These are phyloP conservation scores for Limnephilus lunatus DNA, from an alignment of 2,888 invertebrate species.

Conservation along the genomic window DNA sequence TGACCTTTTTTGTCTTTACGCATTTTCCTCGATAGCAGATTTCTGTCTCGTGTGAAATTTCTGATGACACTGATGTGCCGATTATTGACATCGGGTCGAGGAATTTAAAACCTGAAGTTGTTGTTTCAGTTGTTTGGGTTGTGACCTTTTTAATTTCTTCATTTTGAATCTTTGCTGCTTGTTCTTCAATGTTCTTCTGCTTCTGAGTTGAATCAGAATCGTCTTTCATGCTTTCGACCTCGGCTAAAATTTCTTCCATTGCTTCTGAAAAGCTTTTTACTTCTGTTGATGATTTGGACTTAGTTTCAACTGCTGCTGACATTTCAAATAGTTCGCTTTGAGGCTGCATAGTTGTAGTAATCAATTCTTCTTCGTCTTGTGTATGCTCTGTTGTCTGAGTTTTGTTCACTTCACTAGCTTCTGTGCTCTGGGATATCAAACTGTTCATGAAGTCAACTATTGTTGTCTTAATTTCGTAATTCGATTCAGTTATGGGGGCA, in stretches of 20 bases:
- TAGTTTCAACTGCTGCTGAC: conserved; percentile 56
- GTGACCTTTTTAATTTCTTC: conserved; percentile 59
- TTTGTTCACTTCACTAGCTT: conserved; percentile 44
- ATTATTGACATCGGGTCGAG: conserved; percentile 78
- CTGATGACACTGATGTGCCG: conserved; percentile 88
- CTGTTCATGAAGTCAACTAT: conserved; percentile 26
- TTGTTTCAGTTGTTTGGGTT: conserved; percentile 72
- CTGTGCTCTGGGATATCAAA: conserved; percentile 12
- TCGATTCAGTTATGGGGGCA: conserved; percentile 62
- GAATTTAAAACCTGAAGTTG: conserved; percentile 73
- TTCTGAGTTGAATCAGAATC: conserved; percentile 65
- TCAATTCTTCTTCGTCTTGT: conserved; percentile 9
- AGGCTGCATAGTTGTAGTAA: conserved; percentile 54
- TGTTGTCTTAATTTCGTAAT: conserved; percentile 49
- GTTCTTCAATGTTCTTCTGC: conserved; percentile 70
- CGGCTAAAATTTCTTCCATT: conserved; percentile 65
- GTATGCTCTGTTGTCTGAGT: conserved; percentile 66
- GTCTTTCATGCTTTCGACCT: conserved; percentile 66
- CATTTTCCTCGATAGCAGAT: conserved; percentile 92
- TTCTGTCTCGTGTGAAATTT: conserved; percentile 91
- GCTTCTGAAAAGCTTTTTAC: conserved; percentile 63
- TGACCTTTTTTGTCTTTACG: conserved; percentile 80
- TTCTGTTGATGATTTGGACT: conserved; percentile 69
- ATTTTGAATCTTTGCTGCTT: conserved; percentile 64
- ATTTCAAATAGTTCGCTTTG: conserved; percentile 41